Evolutionary conservation across 2,888 invertebrate genomes (phyloP), one percentile per base, ranked within the genome.

Genomic region (Callosobruchus maculatus): DNA sequence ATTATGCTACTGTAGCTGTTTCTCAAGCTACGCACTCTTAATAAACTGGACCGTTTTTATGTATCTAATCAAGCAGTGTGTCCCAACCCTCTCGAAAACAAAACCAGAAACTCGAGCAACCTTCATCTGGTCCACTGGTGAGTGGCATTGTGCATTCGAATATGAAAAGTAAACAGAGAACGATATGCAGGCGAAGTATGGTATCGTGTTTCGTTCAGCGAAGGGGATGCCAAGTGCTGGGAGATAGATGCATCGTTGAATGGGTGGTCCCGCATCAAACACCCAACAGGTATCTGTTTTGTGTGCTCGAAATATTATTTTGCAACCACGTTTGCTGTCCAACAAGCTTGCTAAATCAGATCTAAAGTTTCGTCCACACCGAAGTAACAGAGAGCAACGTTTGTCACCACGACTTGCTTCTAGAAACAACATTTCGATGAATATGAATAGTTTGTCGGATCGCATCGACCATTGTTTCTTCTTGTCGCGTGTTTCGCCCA

Each of bases 141-240:
- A 81, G 77, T 81, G 73, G 82, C 83, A 84, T 86, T 86, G 85
- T 86, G 84, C 86, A 86, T 82, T 85, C 83, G 84, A 79, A 86
- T 86, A 86, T 86, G 85, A 86, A 86, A 86, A 85, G 86, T 85
- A 86, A 86, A 86, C 86, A 86, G 78, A 78, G 76, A 49, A 49
- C 49, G 49, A 49, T 49, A 85, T 77, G 78, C 77, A 78, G 74
- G 77, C 74, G 72, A 74, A 84, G 83, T 84, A 74, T 75, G 75
- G 77, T 78, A 78, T 78, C 78, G 71, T 84, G 83, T 86, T 86
- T 83, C 86, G 82, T 84, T 84, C 84, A 83, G 49, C 18, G 49
- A 49, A 82, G 83, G 82, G 84, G 84, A 82, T 83, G 83, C 80
- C 49, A 49, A 49, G 49, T 49, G 49, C 49, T 49, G 49, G 13